Evolutionary conservation across 2,888 invertebrate species (phyloP).

Genomic region (Drosophila crucigera): DNA sequence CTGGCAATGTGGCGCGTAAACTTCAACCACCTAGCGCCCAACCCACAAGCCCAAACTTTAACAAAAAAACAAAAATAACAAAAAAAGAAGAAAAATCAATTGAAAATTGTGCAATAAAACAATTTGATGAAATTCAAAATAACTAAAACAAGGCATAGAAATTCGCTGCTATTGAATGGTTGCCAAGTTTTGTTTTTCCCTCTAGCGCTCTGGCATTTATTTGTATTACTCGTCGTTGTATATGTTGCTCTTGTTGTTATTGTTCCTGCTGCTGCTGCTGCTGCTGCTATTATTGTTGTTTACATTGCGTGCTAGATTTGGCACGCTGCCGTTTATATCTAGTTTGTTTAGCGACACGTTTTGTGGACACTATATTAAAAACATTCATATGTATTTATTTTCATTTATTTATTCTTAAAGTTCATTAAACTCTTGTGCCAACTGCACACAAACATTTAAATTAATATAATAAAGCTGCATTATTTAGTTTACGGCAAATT

Average conservation of each 20-base stretch:
- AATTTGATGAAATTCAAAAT: constrained; percentile 53
- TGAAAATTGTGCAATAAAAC: constrained; percentile 44
- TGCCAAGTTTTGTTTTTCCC: constrained; percentile 55
- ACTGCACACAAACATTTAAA: constrained; percentile 1
- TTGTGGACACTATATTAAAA: constrained; percentile 60
- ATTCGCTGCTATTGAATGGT: constrained; percentile 58
- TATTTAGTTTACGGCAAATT: constrained; percentile 2
- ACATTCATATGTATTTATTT: constrained; percentile 27
- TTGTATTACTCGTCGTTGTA: constrained; percentile 36
- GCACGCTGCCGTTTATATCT: constrained; percentile 53
- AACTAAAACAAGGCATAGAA: constrained; percentile 39
- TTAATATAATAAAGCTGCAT: constrained; percentile 21
- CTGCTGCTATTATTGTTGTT: constrained; percentile 56
- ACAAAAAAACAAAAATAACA: constrained; percentile 20
- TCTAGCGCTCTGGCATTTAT: constrained; percentile 28
- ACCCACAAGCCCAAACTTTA: constrained; percentile 19
- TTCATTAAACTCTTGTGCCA: constrained; percentile 63
- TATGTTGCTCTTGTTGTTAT: constrained; percentile 7
- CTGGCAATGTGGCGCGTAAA: constrained; percentile 35
- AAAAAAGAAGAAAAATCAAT: constrained; percentile 52
- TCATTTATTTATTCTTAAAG: constrained; percentile 30
- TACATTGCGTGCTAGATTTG: constrained; percentile 69
- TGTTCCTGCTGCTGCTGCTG: not conserved
- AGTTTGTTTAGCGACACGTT: constrained; percentile 68
- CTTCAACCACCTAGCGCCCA: constrained; percentile 1